These are phyloP conservation scores for Sepiola atlantica DNA, from an alignment of 2,888 invertebrate species.

Conservation along the genomic window DNA sequence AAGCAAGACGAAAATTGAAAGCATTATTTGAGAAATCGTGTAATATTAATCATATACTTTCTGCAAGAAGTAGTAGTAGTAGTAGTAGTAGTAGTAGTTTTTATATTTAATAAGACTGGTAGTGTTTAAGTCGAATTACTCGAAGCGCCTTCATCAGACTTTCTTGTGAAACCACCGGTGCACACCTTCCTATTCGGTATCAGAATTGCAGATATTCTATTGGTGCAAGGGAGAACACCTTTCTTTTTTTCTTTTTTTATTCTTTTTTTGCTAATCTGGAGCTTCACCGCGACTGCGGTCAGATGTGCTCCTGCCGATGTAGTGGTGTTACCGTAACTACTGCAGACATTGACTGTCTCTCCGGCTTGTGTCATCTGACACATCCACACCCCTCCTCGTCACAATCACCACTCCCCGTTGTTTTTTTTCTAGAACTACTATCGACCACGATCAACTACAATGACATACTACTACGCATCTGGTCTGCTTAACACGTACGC, in stretches of 20 bases:
- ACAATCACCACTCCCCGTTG: too few relatives aligned
- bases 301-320: too few relatives aligned
- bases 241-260: too few relatives aligned
- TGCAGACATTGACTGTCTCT: not conserved
- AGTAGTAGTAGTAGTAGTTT: not conserved
- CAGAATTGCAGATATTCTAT: not conserved
- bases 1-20: not conserved
- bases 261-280: too few relatives aligned
- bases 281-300: not conserved
- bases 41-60: not conserved
- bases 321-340: not conserved
- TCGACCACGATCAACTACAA: not conserved
- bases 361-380: constrained; percentile 16
- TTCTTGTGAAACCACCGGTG: not conserved
- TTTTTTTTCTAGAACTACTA: not conserved
- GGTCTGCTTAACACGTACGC: not conserved
- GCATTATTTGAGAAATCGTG: not conserved
- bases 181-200: not conserved
- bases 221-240: not conserved
- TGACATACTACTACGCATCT: not conserved
- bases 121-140: not conserved
- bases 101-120: not conserved
- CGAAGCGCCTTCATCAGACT: not conserved
- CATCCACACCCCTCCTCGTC: not conserved
- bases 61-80: not conserved